Base-by-base conservation (phyloP, 1,140 invertebrate genomes). In the Drosophila busckii region DNA sequence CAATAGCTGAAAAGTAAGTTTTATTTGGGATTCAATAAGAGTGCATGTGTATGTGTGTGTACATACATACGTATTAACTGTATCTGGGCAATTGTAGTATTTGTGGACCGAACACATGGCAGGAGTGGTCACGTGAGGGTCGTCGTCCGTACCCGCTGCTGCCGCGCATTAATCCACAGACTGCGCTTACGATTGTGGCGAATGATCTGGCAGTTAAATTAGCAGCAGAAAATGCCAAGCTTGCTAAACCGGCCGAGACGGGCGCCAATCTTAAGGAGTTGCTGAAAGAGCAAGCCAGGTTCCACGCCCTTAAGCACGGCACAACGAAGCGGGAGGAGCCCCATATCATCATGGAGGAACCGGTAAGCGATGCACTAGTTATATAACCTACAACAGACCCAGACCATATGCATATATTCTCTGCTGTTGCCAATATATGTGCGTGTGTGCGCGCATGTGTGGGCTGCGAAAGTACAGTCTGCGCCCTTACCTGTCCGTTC, bases 41-140 rank as follows among this genome's bases (percentile, higher is more conserved):
- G 37, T 41, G 13, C 46, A 15, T 25, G 45, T 42, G 69, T 66
- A 61, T 62, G 60, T 64, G 69, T 68, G 41, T 46, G 31, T 55
- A 45, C 37, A 12, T 40, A n/a, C n/a, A n/a, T n/a, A n/a, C n/a
- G n/a, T n/a, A n/a, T n/a, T n/a, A 25, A 32, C 23, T 60, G 44
- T 68, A 28, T 56, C 8, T 15, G 68, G n/a, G 52, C 2, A 55
- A 67, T 88, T 90, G 31, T 84, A 96, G 95, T 80, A 90, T 96
- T 84, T 91, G 91, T 84, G 95, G 95, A 6, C 91, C 93, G 46
- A 94, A 94, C 84, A 94, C 92, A 55, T 91, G 91, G 35, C 91
- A 93, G 69, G 94, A 94, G 88, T 97, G 96, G 96, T 90, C 93
- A 48, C 91, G 94, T 55, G 96, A 97, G 89, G 96, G 95, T 13